Evolutionary conservation across 2,888 invertebrate species (phyloP).

Genomic region (Phyto melanocephala): DNA sequence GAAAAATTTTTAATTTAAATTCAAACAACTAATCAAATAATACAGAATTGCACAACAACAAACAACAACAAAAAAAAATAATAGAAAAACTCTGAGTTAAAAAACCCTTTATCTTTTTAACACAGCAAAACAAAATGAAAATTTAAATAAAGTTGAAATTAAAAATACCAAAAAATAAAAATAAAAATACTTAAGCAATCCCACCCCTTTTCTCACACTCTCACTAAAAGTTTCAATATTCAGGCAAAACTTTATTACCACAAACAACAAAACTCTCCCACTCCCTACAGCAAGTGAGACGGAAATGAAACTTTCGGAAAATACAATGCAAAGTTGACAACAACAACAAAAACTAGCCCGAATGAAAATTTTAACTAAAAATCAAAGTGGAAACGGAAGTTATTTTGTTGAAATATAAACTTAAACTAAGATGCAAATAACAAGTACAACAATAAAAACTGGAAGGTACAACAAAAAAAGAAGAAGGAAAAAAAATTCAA

Average conservation of each 20-base stretch:
- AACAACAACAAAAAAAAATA: neutral
- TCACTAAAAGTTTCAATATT: conserved; percentile 1
- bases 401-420: conserved; percentile 64
- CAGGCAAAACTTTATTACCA: conserved; percentile 60
- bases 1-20: conserved; percentile 55
- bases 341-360: neutral
- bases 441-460: conserved; percentile 26
- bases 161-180: conserved; percentile 31
- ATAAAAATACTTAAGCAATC: too few relatives aligned
- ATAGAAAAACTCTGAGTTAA: conserved; percentile 23
- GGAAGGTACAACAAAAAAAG: neutral
- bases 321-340: conserved; percentile 6
- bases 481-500: conserved; percentile 2
- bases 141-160: conserved; percentile 62
- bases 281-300: conserved; percentile 40
- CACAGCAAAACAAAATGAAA: conserved; percentile 42
- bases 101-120: conserved; percentile 39
- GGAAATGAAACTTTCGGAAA: conserved; percentile 62
- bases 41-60: neutral
- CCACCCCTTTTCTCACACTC: too few relatives aligned
- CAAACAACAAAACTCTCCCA: conserved; percentile 47
- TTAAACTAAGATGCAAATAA: conserved; percentile 60
- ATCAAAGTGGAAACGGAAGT: conserved; percentile 67
- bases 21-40: conserved; percentile 39
- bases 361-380: conserved; percentile 63